Evolutionary conservation across 2,888 invertebrate genomes (phyloP).

Genomic region (Cenopis cana): DNA sequence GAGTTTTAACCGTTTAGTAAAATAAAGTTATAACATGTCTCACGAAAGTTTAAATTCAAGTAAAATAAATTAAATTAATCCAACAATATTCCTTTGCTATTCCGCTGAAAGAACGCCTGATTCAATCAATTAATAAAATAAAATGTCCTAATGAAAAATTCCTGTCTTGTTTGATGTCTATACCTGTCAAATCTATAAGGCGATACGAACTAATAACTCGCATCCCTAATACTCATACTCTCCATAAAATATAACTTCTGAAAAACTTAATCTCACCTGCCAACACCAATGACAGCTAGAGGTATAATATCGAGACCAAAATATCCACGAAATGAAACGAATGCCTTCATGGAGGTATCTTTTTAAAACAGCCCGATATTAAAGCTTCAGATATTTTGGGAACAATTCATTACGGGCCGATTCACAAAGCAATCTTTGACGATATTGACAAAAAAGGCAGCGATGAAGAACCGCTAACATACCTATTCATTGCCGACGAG

Average conservation of each 20-base stretch:
- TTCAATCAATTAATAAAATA: too few relatives aligned
- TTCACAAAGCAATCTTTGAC: conserved; percentile 23
- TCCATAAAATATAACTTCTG: background rate
- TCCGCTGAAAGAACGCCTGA: too few relatives aligned
- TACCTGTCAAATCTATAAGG: too few relatives aligned
- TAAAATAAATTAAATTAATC: too few relatives aligned
- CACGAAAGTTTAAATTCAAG: too few relatives aligned
- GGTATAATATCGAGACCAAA: conserved; percentile 8
- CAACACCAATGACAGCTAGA: conserved; percentile 10
- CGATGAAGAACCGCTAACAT: background rate
- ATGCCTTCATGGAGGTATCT: conserved; percentile 16
- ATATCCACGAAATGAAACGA: conserved; percentile 25
- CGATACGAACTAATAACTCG: background rate
- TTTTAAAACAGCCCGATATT: conserved; percentile 33
- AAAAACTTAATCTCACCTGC: conserved; percentile 4
- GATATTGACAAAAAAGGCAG: conserved; percentile 13
- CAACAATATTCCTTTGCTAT: too few relatives aligned
- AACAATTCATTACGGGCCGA: conserved; percentile 31
- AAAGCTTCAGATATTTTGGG: conserved; percentile 37
- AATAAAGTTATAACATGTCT: too few relatives aligned
- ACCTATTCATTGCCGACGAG: too few relatives aligned
- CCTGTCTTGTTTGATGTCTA: too few relatives aligned
- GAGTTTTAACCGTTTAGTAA: too few relatives aligned
- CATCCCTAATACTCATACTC: background rate
- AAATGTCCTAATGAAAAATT: too few relatives aligned